A percentile compares a stretch with the other conserved stretches of the same genome.
These are phyloP conservation scores for Orthosia incerta DNA, from an alignment of 2,888 invertebrate species.

Conservation along the genomic window DNA sequence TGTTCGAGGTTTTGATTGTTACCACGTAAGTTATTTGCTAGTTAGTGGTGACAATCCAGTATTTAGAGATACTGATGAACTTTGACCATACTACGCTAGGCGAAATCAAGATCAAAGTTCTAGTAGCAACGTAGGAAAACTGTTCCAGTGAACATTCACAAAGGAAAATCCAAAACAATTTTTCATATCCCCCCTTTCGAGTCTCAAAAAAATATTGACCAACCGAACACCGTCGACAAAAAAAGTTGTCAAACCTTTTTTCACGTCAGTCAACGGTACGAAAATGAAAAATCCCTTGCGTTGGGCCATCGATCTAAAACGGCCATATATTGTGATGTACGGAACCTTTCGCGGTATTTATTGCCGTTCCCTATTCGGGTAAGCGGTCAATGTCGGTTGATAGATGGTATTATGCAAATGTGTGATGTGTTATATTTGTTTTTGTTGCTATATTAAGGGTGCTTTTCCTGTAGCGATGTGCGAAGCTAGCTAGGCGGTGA, in stretches of 20 bases:
- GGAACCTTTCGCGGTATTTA: slow-evolving; percentile 75
- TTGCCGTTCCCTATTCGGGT: slow-evolving; percentile 76
- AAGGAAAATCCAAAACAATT: not conserved
- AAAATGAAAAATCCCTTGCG: slow-evolving; percentile 77
- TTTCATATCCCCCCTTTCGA: not conserved
- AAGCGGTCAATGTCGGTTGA: slow-evolving; percentile 77
- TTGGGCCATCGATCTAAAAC: slow-evolving; percentile 76
- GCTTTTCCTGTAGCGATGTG: too few species aligned
- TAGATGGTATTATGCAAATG: slow-evolving; percentile 80
- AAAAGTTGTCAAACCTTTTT: slow-evolving; percentile 68
- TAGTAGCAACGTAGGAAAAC: too few species aligned
- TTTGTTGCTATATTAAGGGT: slow-evolving; percentile 52
- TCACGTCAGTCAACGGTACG: slow-evolving; percentile 65
- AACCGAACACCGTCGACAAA: slow-evolving; percentile 28
- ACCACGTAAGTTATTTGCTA: not conserved
- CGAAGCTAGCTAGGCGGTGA: too few species aligned
- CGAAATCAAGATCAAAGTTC: too few species aligned
- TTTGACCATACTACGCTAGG: too few species aligned
- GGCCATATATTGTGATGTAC: slow-evolving; percentile 71
- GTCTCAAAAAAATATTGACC: slow-evolving; percentile 10
- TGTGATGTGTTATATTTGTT: slow-evolving; percentile 62
- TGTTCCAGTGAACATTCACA: too few species aligned
- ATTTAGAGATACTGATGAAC: too few species aligned
- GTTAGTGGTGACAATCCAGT: too few species aligned
- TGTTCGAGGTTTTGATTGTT: too few species aligned